phyloP scores from a whole-genome alignment of 2,888 invertebrate species.

The Microctonus hyperodae region DNA sequence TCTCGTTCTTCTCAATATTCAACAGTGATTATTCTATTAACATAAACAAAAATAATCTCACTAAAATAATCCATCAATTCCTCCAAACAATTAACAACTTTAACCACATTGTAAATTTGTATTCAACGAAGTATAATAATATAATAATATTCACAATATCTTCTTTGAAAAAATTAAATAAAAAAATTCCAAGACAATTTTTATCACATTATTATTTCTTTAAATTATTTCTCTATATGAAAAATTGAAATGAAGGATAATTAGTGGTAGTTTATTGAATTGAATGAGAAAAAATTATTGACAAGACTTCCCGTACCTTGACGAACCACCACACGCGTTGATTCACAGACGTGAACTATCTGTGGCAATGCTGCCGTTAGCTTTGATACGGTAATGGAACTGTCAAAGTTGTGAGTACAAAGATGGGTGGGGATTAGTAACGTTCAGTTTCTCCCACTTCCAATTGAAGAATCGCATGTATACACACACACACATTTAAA shows the following conservation, averaged over 20 bases:
- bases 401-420: conserved; percentile 51
- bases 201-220: conserved; percentile 6
- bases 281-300: conserved; percentile 30
- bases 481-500: conserved; percentile 18
- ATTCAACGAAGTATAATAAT: too few relatives aligned
- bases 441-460: conserved; percentile 29
- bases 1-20: conserved; percentile 29
- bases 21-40: conserved; percentile 21
- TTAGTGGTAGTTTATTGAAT: conserved; percentile 22
- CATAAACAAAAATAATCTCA: not conserved
- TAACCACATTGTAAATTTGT: too few relatives aligned
- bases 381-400: conserved; percentile 59
- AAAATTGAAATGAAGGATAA: conserved; percentile 17
- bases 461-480: conserved; percentile 22
- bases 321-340: conserved; percentile 45
- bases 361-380: conserved; percentile 52
- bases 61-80: too few relatives aligned
- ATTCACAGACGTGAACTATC: conserved; percentile 51
- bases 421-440: conserved; percentile 43
- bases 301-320: conserved; percentile 20
- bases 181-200: not conserved
- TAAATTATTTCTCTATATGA: conserved; percentile 17
- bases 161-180: too few relatives aligned
- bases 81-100: too few relatives aligned
- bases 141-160: too few relatives aligned